These are phyloP conservation scores for Tetheella fluctuosa DNA, from an alignment of 2,888 invertebrate species.

Conservation along the genomic window DNA sequence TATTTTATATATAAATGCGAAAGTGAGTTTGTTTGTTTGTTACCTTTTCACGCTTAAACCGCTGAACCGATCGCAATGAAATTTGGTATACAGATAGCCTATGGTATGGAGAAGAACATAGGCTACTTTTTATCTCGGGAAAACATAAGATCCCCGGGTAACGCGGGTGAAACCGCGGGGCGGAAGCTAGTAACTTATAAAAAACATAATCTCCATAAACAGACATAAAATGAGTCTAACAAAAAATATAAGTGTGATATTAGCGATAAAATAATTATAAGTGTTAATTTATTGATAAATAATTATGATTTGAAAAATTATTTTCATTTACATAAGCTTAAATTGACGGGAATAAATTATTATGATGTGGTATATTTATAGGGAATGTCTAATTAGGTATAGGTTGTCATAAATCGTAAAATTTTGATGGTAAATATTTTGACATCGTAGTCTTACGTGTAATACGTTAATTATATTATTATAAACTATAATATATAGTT, in stretches of 20 bases:
- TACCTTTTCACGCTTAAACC: no score
- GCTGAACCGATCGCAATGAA: no score
- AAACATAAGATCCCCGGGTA: no score
- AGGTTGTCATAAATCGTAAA: neutral
- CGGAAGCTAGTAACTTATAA: slow-evolving; percentile 19
- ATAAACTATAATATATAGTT: slow-evolving; percentile 17
- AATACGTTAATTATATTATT: slow-evolving; percentile 1
- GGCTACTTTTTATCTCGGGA: no score
- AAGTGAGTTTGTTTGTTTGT: no score
- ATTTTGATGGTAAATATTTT: neutral
- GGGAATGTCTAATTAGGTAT: neutral
- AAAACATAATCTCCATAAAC: slow-evolving; percentile 18
- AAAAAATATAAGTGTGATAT: slow-evolving; percentile 76
- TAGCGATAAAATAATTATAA: slow-evolving; percentile 63
- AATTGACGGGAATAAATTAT: slow-evolving; percentile 21
- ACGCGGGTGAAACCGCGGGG: no score
- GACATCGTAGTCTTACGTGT: neutral
- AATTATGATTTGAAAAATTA: slow-evolving; percentile 13
- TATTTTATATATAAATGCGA: no score
- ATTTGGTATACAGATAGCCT: no score
- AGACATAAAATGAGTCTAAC: slow-evolving; percentile 26
- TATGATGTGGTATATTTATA: slow-evolving; percentile 26
- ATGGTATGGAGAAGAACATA: no score
- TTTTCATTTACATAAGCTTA: neutral
- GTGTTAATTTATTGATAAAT: slow-evolving; percentile 69